Evolutionary conservation across 1,140 invertebrate genomes (phyloP), one percentile per base, ranked within the genome.

Genomic region (Lanistes nyassanus): DNA sequence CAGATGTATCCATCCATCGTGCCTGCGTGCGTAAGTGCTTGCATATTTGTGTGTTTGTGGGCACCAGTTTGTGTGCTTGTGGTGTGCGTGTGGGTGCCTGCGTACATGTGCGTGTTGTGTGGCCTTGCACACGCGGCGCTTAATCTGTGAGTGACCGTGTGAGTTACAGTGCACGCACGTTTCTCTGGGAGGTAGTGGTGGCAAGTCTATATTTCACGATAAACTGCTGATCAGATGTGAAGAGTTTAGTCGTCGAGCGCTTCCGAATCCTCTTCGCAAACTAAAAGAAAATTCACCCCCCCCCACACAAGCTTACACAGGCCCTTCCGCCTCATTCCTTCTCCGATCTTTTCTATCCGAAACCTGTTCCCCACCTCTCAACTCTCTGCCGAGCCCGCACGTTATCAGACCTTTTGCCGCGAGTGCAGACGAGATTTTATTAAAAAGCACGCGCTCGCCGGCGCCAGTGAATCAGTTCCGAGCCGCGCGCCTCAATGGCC

Each of bases 381-480:
- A 31, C 23, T 37, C 62, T 19, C 26, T n/a, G n/a, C 62, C 29
- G 19, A n/a, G n/a, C n/a, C n/a, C 65, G 36, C 65, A 26, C 7
- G n/a, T 67, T 39, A n/a, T 26, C 37, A 36, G 36, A 29, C 65
- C 39, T 39, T 67, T 67, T 36, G 34, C 19, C 65, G 34, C 13
- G 36, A 16, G 21, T 29, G 21, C 65, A 37, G 65, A 67, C 65
- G 7, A 36, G 23, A 36, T 37, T 67, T 67, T 37, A 67, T 67
- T 67, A 31, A 39, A 67, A 36, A 26, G 16, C 65, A 5, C 36
- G 36, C 65, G 36, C 21, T 23, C 39, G 11, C 42, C 36, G 65
- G 65, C 65, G 65, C 65, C 65, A 67, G 34, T 42, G 39, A 67
- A 36, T 67, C 37, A 37, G 65, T 67, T 67, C 65, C 65, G 39